These are phyloP conservation scores for Rhysida immarginata DNA, from an alignment of 1,140 invertebrate species.

Conservation along the genomic window DNA sequence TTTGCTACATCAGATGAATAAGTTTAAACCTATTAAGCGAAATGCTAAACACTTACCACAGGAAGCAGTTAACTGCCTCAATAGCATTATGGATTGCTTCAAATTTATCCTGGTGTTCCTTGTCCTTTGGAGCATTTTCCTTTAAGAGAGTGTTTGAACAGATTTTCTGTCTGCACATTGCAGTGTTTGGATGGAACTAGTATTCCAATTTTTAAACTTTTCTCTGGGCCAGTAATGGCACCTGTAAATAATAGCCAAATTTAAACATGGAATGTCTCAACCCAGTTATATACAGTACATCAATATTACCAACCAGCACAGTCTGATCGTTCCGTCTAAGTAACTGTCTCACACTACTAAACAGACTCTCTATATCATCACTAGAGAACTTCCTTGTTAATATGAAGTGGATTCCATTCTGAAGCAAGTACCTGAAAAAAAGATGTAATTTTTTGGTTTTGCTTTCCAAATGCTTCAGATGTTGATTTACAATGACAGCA, in stretches of 20 bases:
- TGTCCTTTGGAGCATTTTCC: too few relatives aligned
- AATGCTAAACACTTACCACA: neutral
- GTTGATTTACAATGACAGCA: too few relatives aligned
- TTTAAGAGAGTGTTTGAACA: too few relatives aligned
- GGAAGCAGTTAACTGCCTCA: too few relatives aligned
- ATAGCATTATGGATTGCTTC: too few relatives aligned
- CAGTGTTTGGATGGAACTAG: neutral
- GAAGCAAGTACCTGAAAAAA: neutral
- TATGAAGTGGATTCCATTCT: neutral
- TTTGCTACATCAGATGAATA: neutral
- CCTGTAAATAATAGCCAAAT: too few relatives aligned
- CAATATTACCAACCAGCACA: too few relatives aligned
- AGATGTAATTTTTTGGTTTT: too few relatives aligned
- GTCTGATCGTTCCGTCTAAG: neutral
- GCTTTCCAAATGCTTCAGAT: too few relatives aligned
- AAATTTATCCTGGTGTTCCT: too few relatives aligned
- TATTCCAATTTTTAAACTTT: neutral
- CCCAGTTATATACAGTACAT: too few relatives aligned
- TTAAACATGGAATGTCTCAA: too few relatives aligned
- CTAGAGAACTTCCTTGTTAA: neutral
- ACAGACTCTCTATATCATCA: neutral
- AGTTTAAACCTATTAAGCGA: neutral
- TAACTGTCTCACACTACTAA: neutral
- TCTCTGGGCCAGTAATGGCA: neutral
- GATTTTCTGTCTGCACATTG: neutral